These are phyloP conservation scores for Hecatera dysodea DNA, from an alignment of 2,888 invertebrate species.

Conservation along the genomic window DNA sequence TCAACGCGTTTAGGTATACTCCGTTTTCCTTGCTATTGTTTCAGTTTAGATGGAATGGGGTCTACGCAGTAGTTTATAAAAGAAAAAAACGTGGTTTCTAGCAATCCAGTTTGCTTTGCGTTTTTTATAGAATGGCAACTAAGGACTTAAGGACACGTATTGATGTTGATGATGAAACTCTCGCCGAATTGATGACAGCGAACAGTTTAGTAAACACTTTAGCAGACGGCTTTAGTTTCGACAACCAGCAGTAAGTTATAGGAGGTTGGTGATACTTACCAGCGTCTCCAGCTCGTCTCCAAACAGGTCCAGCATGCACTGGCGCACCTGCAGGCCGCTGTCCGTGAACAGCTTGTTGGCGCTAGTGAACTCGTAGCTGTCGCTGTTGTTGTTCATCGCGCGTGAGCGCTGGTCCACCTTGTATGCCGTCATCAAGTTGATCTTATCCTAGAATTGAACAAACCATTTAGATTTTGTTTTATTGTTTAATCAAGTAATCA, in stretches of 20 bases:
- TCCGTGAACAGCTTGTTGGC: constrained; percentile 95
- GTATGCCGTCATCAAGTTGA: constrained; percentile 94
- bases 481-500: not conserved
- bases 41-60: not conserved
- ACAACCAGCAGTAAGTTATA: not conserved
- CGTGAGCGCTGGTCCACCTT: constrained; percentile 93
- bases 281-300: constrained; percentile 91
- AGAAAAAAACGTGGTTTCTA: not conserved
- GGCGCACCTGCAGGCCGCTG: constrained; percentile 89
- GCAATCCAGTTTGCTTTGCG: not conserved
- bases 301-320: constrained; percentile 93
- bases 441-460: constrained; percentile 90
- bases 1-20: not conserved
- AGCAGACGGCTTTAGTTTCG: not conserved
- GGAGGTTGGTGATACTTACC: constrained; percentile 68
- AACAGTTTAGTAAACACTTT: not conserved
- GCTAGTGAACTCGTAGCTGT: constrained; percentile 93
- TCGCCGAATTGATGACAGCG: not conserved
- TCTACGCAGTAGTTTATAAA: not conserved
- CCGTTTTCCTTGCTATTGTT: constrained; percentile 36
- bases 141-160: constrained; percentile 3
- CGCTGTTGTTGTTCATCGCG: constrained; percentile 87
- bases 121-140: not conserved
- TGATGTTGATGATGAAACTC: not conserved
- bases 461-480: constrained; percentile 4